Evolutionary conservation across 2,113 vertebrate genomes (phyloP).

Genomic region (Protobothrops mucrosquamatus): DNA sequence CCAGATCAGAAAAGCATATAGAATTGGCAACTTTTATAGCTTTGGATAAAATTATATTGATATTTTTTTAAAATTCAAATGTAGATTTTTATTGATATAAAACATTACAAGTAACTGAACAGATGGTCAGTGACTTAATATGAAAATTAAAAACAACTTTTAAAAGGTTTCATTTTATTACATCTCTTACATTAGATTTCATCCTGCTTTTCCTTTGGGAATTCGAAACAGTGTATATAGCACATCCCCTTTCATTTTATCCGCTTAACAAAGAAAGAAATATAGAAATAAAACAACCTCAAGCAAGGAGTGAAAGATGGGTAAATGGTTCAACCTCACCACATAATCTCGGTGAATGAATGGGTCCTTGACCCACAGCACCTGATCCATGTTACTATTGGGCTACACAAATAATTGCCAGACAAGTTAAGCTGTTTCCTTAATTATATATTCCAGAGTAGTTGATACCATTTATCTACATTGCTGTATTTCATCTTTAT

Average conservation of each 20-base stretch:
- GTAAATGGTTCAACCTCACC: background rate
- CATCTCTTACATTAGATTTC: background rate
- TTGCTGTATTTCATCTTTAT: slow-evolving; percentile 32
- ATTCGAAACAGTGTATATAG: background rate
- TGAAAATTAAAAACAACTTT: background rate
- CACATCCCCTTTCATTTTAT: background rate
- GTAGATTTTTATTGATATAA: background rate
- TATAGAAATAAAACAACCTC: background rate
- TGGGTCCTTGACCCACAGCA: background rate
- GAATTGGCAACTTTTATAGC: background rate
- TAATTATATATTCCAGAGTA: slow-evolving; percentile 45
- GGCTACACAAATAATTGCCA: background rate
- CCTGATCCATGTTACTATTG: background rate
- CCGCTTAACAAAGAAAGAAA: background rate
- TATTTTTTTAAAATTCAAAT: slow-evolving; percentile 43
- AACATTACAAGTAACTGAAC: slow-evolving; percentile 37
- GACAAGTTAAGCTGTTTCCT: slow-evolving; percentile 35
- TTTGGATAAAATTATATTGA: background rate
- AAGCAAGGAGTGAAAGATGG: background rate
- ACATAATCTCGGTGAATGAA: background rate
- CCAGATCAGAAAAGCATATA: background rate
- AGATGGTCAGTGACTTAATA: background rate
- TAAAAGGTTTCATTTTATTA: background rate
- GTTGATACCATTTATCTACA: slow-evolving; percentile 43
- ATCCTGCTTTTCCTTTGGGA: background rate